Percentiles rank a stretch among this genome's conserved stretches.
Conservation (phyloP, 1,140 invertebrate genomes). For the Drosophila ironensis region DNA sequence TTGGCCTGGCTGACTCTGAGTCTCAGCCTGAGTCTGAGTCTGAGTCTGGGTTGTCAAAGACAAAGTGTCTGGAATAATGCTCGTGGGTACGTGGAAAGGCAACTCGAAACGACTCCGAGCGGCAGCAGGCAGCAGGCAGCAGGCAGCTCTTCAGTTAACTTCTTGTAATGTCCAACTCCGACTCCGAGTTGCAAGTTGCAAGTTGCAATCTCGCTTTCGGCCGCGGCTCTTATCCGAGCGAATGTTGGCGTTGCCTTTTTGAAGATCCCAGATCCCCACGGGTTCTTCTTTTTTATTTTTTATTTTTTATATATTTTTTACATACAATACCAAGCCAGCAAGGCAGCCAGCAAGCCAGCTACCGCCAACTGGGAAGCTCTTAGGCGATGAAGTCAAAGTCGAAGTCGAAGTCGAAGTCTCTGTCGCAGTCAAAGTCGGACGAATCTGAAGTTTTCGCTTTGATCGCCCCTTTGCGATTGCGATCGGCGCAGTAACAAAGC, state of each 20-base stretch:
- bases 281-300: too few relatives aligned
- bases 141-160: slow-evolving; percentile 36
- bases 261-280: slow-evolving; percentile 26
- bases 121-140: too few relatives aligned
- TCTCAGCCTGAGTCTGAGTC: slow-evolving; percentile 5
- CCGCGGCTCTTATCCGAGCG: slow-evolving; percentile 57
- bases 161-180: slow-evolving; percentile 51
- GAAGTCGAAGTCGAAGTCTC: too few relatives aligned
- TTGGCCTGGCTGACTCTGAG: neutral
- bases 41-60: slow-evolving; percentile 78
- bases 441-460: neutral
- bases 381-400: too few relatives aligned
- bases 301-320: too few relatives aligned
- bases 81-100: slow-evolving; percentile 69
- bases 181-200: slow-evolving; percentile 42
- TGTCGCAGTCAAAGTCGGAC: neutral
- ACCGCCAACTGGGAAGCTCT: slow-evolving; percentile 7
- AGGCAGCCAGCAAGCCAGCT: too few relatives aligned
- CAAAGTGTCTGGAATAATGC: slow-evolving; percentile 78
- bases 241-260: neutral
- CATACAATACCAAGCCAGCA: slow-evolving; percentile 69
- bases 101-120: slow-evolving; percentile 56
- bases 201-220: slow-evolving; percentile 65
- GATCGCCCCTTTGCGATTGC: slow-evolving; percentile 78
- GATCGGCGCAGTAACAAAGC: slow-evolving; percentile 80